Evolutionary conservation across 2,888 invertebrate genomes (phyloP).

Genomic region (Eustalomyia histrio): DNA sequence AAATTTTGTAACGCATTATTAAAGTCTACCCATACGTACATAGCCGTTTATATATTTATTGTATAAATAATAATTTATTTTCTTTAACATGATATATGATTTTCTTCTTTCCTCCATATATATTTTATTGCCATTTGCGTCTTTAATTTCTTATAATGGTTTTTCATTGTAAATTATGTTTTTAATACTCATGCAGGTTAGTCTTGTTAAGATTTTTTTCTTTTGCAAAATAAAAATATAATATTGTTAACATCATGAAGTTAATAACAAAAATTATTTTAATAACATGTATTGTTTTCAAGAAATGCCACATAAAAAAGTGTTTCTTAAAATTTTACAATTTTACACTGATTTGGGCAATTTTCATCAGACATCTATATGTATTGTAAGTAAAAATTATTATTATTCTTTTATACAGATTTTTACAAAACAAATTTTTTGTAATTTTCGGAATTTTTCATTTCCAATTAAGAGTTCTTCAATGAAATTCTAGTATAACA

Average conservation of each 20-base stretch:
- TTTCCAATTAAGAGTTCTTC: neutral
- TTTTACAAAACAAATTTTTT: neutral
- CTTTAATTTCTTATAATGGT: slow-evolving; percentile 12
- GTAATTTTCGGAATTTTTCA: neutral
- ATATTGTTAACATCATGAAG: slow-evolving; percentile 5
- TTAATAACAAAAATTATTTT: slow-evolving; percentile 6
- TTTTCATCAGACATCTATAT: too few relatives aligned
- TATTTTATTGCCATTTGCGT: slow-evolving; percentile 24
- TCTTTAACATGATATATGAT: neutral
- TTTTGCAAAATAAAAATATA: neutral
- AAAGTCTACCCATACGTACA: neutral
- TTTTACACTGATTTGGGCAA: neutral
- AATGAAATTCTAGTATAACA: neutral
- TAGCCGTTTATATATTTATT: neutral
- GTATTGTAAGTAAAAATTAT: neutral
- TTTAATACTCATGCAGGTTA: neutral
- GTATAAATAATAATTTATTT: neutral
- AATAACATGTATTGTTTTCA: neutral
- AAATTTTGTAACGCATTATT: neutral
- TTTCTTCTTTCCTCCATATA: neutral
- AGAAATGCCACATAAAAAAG: slow-evolving; percentile 1
- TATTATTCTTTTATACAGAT: neutral
- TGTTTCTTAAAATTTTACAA: slow-evolving; percentile 1
- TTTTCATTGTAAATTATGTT: slow-evolving; percentile 23
- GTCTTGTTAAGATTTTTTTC: slow-evolving; percentile 12